Percentiles rank a stretch among this genome's conserved stretches.
phyloP scores from a whole-genome alignment of 2,113 vertebrate genomes.

The Aptenodytes patagonicus region DNA sequence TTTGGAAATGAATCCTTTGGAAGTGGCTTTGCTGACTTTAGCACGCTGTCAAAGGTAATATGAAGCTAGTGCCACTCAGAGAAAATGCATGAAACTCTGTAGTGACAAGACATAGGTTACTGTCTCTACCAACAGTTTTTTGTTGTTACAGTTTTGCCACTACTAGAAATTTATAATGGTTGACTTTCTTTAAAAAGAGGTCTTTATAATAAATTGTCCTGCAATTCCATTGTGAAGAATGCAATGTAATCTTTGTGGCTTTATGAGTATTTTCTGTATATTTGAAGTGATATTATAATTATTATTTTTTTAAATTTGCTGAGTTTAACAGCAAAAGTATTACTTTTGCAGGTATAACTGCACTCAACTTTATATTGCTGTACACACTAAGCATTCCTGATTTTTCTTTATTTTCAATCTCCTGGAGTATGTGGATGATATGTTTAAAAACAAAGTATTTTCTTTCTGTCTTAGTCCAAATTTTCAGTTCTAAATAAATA shows the following conservation, averaged over 20 bases:
- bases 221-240: neutral
- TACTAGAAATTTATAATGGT: neutral
- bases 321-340: neutral
- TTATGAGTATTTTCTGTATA: neutral
- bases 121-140: neutral
- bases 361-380: neutral
- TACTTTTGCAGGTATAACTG: neutral
- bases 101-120: neutral
- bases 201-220: neutral
- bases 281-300: neutral
- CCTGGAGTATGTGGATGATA: neutral
- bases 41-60: conserved; percentile 87
- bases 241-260: neutral
- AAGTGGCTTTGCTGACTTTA: conserved; percentile 95
- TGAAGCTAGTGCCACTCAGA: neutral
- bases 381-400: neutral
- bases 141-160: neutral
- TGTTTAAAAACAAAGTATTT: neutral
- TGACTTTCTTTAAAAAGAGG: neutral
- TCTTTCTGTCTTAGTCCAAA: neutral
- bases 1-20: conserved; percentile 93
- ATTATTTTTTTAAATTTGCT: neutral
- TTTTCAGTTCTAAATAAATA: neutral
- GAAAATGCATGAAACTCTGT: neutral
- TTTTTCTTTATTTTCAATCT: neutral